Conservation (phyloP, 2,888 invertebrate species). For the Antheraea assamensis region DNA sequence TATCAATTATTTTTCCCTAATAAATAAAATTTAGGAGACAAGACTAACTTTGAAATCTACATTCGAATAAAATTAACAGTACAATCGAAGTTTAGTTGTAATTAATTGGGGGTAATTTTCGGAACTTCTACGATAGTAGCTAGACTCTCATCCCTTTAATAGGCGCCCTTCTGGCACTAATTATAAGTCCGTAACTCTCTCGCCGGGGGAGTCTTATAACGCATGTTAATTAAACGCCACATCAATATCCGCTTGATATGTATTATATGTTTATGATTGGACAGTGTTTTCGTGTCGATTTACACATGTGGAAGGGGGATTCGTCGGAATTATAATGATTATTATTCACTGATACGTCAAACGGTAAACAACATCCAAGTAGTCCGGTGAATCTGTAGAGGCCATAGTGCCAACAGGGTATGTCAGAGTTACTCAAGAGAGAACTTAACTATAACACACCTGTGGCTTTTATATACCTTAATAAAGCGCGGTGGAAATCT, state of each 20-base stretch:
- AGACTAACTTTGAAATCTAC: not conserved
- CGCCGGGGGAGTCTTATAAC: slow-evolving; percentile 36
- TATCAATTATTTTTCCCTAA: not conserved
- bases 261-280: slow-evolving; percentile 25
- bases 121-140: not conserved
- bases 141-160: slow-evolving; percentile 36
- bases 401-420: no score
- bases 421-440: no score
- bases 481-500: no score
- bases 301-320: not conserved
- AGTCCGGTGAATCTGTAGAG: no score
- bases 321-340: slow-evolving; percentile 11
- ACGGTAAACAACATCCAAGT: no score
- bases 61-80: not conserved
- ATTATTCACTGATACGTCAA: not conserved
- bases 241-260: slow-evolving; percentile 47
- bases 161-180: slow-evolving; percentile 46
- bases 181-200: slow-evolving; percentile 59
- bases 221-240: slow-evolving; percentile 56
- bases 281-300: slow-evolving; percentile 22
- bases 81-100: not conserved
- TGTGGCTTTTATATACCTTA: no score
- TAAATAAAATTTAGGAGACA: not conserved
- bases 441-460: no score
- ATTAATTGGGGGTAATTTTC: slow-evolving; percentile 2